Evolutionary conservation across 2,888 invertebrate species (phyloP), one percentile per base, ranked within the genome.

Genomic region (Ophion costatus): DNA sequence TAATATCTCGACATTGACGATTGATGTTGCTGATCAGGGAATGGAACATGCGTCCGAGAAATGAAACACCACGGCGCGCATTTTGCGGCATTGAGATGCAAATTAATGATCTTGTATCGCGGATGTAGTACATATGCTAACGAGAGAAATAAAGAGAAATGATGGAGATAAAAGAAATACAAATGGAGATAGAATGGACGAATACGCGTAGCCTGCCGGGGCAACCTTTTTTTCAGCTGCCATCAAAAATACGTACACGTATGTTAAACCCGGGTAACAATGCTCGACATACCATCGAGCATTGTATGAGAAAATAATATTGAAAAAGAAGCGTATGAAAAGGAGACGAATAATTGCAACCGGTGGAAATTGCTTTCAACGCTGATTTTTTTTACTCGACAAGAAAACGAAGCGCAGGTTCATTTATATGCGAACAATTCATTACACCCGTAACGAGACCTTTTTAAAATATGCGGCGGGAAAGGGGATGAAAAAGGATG

Each of bases 11-110:
- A 74, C 63, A 61, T 59, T 38, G 20, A 57, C 22, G 71, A 83
- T 64, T 22, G 22, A 75, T 76, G 51, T 51, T 24, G 3, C 42
- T 56, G 56, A 11, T 51, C 61, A 45, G 59, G 42, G 20, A 67
- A 63, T 73, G 56, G 75, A 59, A 70, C 45, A 57, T 59, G 78
- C 42, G 59, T 10, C 10, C 20, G 64, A 45, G 79, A 85, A 80
- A 75, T 66, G 76, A 73, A 80, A 80, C 79, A 82, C 29, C 71
- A 80, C 67, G 63, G 69, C 67, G 63, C 63, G 77, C 80, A 77
- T 80, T 82, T 82, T 80, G 73, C 67, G 63, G 77, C 80, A 82
- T 85, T 82, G 80, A 80, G 77, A 85, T 82, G 85, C 85, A 85
- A 82, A 85, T 85, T 61, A 80, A 80, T 80, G 80, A 82, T 82